These are phyloP conservation scores for pig (Sus scrofa) DNA, from an alignment of 2,113 vertebrate species.

Conservation along the genomic window DNA sequence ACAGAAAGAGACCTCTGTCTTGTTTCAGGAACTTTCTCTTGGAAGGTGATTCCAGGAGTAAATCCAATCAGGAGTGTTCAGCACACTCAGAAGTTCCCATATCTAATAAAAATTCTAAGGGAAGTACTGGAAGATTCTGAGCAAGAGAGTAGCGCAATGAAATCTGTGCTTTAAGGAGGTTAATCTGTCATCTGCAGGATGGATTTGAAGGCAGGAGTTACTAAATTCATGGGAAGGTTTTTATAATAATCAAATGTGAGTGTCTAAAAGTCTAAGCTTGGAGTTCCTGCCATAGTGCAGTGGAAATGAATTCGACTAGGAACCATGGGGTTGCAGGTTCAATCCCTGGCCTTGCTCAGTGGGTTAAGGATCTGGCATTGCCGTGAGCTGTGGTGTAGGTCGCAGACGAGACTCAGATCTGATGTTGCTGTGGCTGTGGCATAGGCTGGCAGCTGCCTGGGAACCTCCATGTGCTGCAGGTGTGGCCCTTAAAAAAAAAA, in stretches of 20 bases:
- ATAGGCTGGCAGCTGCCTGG: no score
- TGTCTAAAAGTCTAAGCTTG: not conserved
- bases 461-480: no score
- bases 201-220: not conserved
- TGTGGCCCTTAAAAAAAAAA: not conserved
- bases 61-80: not conserved
- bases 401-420: no score
- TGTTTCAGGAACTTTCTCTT: not conserved
- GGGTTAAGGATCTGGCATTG: no score
- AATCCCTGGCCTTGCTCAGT: no score
- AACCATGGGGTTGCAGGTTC: no score
- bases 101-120: not conserved
- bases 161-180: not conserved
- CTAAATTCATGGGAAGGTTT: not conserved
- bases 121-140: constrained; percentile 5
- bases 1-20: not conserved
- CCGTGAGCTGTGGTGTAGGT: no score
- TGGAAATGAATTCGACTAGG: no score
- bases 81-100: not conserved
- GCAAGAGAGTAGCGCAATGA: not conserved
- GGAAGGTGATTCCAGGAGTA: not conserved
- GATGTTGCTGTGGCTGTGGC: no score
- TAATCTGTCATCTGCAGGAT: not conserved
- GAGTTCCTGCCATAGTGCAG: no score
- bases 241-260: not conserved